Conservation (phyloP, 2,888 invertebrate genomes). For the Pyrochroa serraticornis region DNA sequence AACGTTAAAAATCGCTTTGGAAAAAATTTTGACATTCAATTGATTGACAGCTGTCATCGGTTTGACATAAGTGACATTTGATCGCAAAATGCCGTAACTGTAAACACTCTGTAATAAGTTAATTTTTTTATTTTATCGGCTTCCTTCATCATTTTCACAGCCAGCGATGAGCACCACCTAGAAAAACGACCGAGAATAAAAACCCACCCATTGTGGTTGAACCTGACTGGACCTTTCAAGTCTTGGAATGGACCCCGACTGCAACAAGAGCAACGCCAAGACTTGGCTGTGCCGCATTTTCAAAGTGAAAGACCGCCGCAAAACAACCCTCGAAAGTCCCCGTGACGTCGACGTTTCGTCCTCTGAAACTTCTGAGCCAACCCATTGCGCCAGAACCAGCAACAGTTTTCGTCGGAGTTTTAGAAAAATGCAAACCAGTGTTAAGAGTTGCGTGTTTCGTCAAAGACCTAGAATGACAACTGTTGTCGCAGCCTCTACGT, state of each 20-base stretch:
- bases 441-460: conserved; percentile 42
- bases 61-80: too few relatives aligned
- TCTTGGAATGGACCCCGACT: conserved; percentile 10
- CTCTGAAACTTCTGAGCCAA: neutral
- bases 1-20: too few relatives aligned
- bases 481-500: neutral
- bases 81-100: too few relatives aligned
- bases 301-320: conserved; percentile 34
- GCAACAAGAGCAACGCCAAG: conserved; percentile 33
- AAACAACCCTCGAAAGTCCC: neutral
- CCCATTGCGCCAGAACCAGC: conserved; percentile 15
- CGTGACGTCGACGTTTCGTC: conserved; percentile 10
- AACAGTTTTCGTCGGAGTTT: conserved; percentile 42
- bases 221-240: neutral
- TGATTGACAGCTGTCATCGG: too few relatives aligned
- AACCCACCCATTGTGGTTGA: too few relatives aligned
- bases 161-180: too few relatives aligned
- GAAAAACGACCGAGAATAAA: too few relatives aligned
- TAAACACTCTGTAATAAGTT: too few relatives aligned
- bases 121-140: too few relatives aligned
- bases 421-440: conserved; percentile 44
- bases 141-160: too few relatives aligned
- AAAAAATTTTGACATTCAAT: too few relatives aligned
- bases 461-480: conserved; percentile 26
- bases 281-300: conserved; percentile 41